These are phyloP conservation scores for Hemiprocne comata DNA, from an alignment of 2,113 vertebrate genomes.

Conservation along the genomic window DNA sequence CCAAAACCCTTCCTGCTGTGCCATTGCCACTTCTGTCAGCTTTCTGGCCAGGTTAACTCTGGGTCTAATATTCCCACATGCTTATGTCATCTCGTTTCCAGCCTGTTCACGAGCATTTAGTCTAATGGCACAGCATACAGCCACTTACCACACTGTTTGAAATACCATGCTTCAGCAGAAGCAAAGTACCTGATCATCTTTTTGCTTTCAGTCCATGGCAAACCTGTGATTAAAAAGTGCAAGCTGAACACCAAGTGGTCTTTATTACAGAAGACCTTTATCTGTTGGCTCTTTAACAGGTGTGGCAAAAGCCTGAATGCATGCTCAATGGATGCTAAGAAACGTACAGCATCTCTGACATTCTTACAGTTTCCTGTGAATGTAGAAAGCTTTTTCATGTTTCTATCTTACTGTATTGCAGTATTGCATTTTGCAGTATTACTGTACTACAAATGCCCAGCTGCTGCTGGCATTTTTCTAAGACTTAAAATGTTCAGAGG, in stretches of 20 bases:
- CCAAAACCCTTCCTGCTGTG: neutral
- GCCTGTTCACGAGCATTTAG: neutral
- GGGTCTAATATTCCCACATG: neutral
- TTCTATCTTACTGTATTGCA: neutral
- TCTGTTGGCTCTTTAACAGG: neutral
- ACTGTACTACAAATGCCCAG: neutral
- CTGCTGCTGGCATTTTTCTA: neutral
- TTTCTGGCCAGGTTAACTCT: neutral
- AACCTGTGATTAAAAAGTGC: neutral
- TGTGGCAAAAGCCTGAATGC: neutral
- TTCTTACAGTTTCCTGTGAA: neutral
- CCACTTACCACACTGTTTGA: neutral
- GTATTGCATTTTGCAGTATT: neutral
- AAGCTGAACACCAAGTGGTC: neutral
- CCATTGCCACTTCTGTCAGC: neutral
- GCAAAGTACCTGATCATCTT: neutral
- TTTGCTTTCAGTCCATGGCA: neutral
- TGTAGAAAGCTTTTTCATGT: neutral
- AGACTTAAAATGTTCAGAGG: neutral
- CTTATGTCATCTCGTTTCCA: neutral
- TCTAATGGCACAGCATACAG: neutral
- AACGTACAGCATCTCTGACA: accelerated
- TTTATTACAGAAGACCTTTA: neutral
- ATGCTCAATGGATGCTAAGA: neutral
- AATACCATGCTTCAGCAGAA: neutral